Evolutionary conservation across 2,888 invertebrate species (phyloP), one percentile per base, ranked within the genome.

Genomic region (Phanerotoma sp.): DNA sequence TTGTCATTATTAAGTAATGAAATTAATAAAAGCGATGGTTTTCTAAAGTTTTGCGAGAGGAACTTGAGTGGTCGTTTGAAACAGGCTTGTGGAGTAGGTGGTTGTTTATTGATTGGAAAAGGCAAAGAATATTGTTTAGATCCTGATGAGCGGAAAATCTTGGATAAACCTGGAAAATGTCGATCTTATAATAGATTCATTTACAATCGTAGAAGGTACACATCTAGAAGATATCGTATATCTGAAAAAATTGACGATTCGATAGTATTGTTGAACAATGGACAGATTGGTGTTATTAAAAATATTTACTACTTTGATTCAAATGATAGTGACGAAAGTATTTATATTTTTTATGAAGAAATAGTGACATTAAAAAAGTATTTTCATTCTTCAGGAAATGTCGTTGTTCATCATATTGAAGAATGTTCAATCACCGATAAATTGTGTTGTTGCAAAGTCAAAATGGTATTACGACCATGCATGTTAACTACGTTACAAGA

Each of bases 311-410:
- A 35, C 35, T 35, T 35, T 7, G 15, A 35, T 35, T 15, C n/a
- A n/a, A 13, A 35, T n/a, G 35, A 35, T 15, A 13, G 10, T 10
- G 10, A 41, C 35, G 44, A 28, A 28, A 22, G 22, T 22, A 38
- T 11, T 42, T 11, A n/a, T n/a, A n/a, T n/a, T n/a, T n/a, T n/a
- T n/a, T n/a, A n/a, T n/a, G n/a, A n/a, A n/a, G n/a, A n/a, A n/a
- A 9, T 15, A 1, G 15, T 35, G 15, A 35, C 4, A 35, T 35
- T 35, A 9, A 35, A 7, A 15, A 35, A 13, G 15, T 35, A 35
- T 51, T 60, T 22, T 18, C 18, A 35, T 40, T 46, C 4, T 47
- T 54, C 18, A 51, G 20, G 10, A 49, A 51, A 48, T 46, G 10
- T 25, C 9, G 49, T 50, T 35, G 37, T 49, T 37, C 20, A 50